Conservation (phyloP, 2,113 vertebrate genomes). For the Neolamprologus modestus region DNA sequence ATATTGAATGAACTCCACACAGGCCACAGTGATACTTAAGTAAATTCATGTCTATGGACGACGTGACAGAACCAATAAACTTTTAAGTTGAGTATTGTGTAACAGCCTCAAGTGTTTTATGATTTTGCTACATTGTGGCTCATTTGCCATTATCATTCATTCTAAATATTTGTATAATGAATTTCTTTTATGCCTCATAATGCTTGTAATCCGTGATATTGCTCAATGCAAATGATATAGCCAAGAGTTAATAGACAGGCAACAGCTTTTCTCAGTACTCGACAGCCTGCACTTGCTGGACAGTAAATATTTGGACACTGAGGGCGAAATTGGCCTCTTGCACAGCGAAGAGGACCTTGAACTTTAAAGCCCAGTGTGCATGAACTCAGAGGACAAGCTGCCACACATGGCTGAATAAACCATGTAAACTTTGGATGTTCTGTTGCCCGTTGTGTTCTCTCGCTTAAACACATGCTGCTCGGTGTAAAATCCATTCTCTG, state of each 20-base stretch:
- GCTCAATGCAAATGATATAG: neutral
- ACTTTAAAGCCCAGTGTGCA: conserved; percentile 5
- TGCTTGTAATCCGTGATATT: neutral
- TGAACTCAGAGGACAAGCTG: neutral
- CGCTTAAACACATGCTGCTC: neutral
- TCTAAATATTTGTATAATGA: neutral
- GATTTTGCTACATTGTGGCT: neutral
- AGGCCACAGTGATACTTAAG: neutral
- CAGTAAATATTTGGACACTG: conserved; percentile 70
- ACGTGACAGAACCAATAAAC: neutral
- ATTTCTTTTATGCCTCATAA: neutral
- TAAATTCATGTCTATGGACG: neutral
- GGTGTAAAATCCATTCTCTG: neutral
- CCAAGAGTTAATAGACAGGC: conserved; percentile 19
- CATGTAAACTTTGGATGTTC: neutral
- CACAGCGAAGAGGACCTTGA: conserved; percentile 51
- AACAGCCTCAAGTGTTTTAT: neutral
- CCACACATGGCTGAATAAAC: neutral
- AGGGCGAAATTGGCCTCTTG: conserved; percentile 22
- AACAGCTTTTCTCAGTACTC: conserved; percentile 36
- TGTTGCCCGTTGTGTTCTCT: neutral
- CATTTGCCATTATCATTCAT: neutral
- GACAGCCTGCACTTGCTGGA: conserved; percentile 39
- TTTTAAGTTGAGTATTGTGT: neutral
- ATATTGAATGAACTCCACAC: neutral